phyloP scores from a whole-genome alignment of 1,140 invertebrate species.

The Drosophila kepulauana region DNA sequence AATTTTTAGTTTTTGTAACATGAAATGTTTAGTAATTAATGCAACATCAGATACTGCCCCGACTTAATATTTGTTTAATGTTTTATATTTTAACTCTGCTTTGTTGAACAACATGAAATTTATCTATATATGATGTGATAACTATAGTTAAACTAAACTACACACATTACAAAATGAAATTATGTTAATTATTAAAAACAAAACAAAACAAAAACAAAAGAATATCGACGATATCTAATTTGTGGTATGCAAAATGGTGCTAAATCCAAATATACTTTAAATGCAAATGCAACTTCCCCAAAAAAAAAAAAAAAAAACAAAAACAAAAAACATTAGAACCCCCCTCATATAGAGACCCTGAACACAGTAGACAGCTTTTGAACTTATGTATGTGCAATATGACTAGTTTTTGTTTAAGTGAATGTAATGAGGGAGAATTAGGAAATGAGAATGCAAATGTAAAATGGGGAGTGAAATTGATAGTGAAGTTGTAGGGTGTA shows the following conservation, averaged over 20 bases:
- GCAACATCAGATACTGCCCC: conserved; percentile 79
- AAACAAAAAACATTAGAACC: conserved; percentile 8
- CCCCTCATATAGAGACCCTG: conserved; percentile 10
- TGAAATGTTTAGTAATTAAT: conserved; percentile 77
- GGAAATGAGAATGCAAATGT: conserved; percentile 11
- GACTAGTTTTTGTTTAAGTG: conserved; percentile 87
- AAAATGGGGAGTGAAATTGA: conserved; percentile 4
- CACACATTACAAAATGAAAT: conserved; percentile 78
- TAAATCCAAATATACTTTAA: conserved; percentile 84
- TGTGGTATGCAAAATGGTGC: conserved; percentile 83
- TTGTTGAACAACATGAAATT: conserved; percentile 79
- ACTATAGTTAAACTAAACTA: conserved; percentile 80
- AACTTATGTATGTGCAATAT: conserved; percentile 86
- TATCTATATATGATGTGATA: conserved; percentile 82
- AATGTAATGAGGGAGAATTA: not conserved
- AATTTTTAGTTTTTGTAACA: conserved; percentile 61
- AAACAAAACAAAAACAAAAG: conserved; percentile 10
- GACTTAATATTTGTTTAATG: conserved; percentile 81
- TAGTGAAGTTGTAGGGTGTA: conserved; percentile 5
- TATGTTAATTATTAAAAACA: conserved; percentile 67
- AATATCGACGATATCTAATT: conserved; percentile 60
- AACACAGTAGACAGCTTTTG: conserved; percentile 44
- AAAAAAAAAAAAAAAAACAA: conserved; percentile 23
- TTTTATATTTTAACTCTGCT: conserved; percentile 74
- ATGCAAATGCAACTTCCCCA: conserved; percentile 46